Evolutionary conservation across 2,888 invertebrate genomes (phyloP), one percentile per base, ranked within the genome.

Genomic region (Netelia virgata): DNA sequence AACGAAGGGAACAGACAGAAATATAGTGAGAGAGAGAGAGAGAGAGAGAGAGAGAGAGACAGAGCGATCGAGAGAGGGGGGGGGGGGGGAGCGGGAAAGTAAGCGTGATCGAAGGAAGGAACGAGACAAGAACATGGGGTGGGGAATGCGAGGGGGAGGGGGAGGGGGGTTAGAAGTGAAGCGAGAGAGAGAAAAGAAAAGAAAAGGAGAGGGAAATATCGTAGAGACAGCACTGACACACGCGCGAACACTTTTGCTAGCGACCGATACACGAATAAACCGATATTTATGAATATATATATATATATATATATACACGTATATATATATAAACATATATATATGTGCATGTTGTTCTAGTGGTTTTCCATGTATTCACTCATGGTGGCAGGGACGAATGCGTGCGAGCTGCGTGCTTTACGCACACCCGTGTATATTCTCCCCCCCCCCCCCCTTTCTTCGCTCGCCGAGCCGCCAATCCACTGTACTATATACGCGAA

Each of bases 41-140:
- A 75, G 76, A 85, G 80, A 82, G 87, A 79, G 86, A 83, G 86
- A 84, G 87, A 78, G 53, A 75, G 76, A 85, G 86, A 75, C 66
- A 72, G 70, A 82, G 41, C 75, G 72, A 69, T 82, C 83, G 59
- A 53, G 79, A 85, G 80, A 82, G 87, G 78, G 86, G 82, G 86
- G 83, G 87, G 76, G 59, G 76, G 82, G 86, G 83, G 87, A 89
- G 89, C 87, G 84, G 78, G 86, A 88, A 86, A 87, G 87, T 86
- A 78, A 90, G 86, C 85, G 78, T 83, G 86, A 88, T 81, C 76
- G 84, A 85, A 85, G 75, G 86, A 78, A 84, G 72, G 78, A 86
- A 83, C 82, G 84, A 70, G 74, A 84, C 80, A 85, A 85, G 75
- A 82, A 80, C 85, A 80, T 83, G 79, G 75, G 87, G 81, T 78